These are phyloP conservation scores for Melanotaenia boesemani DNA, from an alignment of 2,797 vertebrate genomes.

Conservation along the genomic window DNA sequence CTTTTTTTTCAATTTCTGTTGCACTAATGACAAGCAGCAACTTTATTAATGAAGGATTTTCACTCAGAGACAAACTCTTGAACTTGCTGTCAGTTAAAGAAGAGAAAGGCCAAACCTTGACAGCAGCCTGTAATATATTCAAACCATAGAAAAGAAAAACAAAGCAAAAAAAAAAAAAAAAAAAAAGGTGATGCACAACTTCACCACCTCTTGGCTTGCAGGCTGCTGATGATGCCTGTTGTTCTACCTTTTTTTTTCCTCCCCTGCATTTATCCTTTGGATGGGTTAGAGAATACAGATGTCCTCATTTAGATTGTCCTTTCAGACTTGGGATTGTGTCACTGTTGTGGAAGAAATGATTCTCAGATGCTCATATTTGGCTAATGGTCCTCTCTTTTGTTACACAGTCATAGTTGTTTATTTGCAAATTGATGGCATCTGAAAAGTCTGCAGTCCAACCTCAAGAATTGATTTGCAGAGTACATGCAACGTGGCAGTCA, in stretches of 20 bases:
- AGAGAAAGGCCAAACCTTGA: constrained; percentile 42
- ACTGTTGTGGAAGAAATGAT: constrained; percentile 13
- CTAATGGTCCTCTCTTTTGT: constrained; percentile 14
- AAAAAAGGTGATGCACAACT: constrained; percentile 30
- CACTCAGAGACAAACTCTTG: constrained; percentile 18
- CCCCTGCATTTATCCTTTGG: constrained; percentile 24
- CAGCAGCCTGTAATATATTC: constrained; percentile 43
- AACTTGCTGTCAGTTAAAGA: constrained; percentile 48
- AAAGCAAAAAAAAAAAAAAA: too few species aligned
- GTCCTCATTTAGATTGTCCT: constrained; percentile 35
- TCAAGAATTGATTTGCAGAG: constrained; percentile 43
- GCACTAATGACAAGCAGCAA: constrained; percentile 24
- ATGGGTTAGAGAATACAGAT: constrained; percentile 26
- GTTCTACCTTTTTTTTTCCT: neutral
- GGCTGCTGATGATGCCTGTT: constrained; percentile 31
- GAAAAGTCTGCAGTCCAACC: constrained; percentile 38
- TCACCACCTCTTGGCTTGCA: constrained; percentile 28
- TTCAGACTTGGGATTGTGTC: constrained; percentile 14
- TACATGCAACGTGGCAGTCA: constrained; percentile 36
- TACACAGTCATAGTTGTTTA: constrained; percentile 18
- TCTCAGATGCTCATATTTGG: constrained; percentile 12
- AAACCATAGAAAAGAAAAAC: constrained; percentile 39
- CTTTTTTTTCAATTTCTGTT: neutral
- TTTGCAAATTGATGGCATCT: constrained; percentile 30
- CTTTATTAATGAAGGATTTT: constrained; percentile 28